Percentiles rank a stretch among this genome's conserved stretches.
phyloP scores from a whole-genome alignment of 2,888 invertebrate species.

The Seira ritae region DNA sequence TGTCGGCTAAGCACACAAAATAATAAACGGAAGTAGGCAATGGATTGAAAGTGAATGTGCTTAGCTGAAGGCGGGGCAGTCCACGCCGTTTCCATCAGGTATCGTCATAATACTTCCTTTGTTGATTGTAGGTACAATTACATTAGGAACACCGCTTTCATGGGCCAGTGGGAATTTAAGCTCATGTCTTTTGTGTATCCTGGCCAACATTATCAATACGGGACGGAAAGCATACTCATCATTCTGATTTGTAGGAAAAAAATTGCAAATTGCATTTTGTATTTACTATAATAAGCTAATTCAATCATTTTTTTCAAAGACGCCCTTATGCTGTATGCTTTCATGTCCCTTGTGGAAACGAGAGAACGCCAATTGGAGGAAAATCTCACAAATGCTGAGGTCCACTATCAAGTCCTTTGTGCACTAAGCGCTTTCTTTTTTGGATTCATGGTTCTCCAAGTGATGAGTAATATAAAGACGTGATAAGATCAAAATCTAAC shows the following conservation, averaged over 20 bases:
- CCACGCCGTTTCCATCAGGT: too few species aligned
- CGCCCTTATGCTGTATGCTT: constrained; percentile 24
- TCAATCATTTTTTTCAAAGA: constrained; percentile 26
- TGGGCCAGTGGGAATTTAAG: not conserved
- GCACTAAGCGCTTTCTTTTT: constrained; percentile 21
- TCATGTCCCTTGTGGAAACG: constrained; percentile 20
- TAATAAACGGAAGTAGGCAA: too few species aligned
- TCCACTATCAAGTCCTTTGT: not conserved
- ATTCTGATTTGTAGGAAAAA: constrained; percentile 45
- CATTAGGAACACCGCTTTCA: constrained; percentile 30
- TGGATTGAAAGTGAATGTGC: too few species aligned
- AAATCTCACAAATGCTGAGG: not conserved
- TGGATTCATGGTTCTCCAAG: constrained; percentile 34
- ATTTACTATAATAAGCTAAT: not conserved
- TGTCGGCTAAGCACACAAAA: too few species aligned
- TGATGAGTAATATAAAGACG: constrained; percentile 33
- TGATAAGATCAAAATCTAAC: too few species aligned
- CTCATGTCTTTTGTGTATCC: constrained; percentile 29
- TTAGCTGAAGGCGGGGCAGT: too few species aligned
- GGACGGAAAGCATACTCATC: constrained; percentile 40
- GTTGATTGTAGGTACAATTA: constrained; percentile 36
- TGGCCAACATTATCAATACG: constrained; percentile 29
- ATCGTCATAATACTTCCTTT: too few species aligned
- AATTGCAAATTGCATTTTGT: not conserved
- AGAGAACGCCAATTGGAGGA: constrained; percentile 28